phyloP scores from a whole-genome alignment of 2,797 vertebrate genomes.

The Anabacerthia variegaticeps region DNA sequence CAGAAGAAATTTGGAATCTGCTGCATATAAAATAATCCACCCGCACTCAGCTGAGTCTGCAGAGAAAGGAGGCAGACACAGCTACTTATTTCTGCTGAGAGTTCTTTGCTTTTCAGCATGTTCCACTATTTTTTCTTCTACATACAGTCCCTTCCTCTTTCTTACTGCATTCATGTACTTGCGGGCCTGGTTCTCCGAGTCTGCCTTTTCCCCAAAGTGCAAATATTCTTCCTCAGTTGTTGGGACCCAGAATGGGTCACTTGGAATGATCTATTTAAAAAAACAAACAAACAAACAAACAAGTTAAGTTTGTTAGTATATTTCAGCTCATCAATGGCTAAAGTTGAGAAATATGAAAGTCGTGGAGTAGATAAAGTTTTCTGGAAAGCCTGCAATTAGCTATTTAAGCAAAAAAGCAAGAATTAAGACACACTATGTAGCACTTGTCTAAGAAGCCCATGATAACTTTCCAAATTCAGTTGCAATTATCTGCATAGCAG shows the following conservation, averaged over 20 bases:
- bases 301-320: background rate
- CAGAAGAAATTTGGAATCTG: slow-evolving; percentile 1
- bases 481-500: background rate
- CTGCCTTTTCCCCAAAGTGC: slow-evolving; percentile 96
- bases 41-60: background rate
- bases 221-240: slow-evolving; percentile 97
- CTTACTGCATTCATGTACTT: slow-evolving; percentile 95
- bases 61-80: background rate
- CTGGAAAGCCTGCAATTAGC: background rate
- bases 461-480: background rate
- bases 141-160: slow-evolving; percentile 91
- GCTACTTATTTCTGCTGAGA: slow-evolving; percentile 92
- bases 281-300: background rate
- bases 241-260: slow-evolving; percentile 95
- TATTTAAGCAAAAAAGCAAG: background rate
- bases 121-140: slow-evolving; percentile 95
- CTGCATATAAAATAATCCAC: background rate
- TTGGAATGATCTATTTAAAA: slow-evolving; percentile 82
- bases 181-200: slow-evolving; percentile 90
- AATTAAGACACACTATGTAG: background rate
- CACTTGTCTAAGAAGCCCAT: background rate
- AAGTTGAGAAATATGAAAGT: background rate
- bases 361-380: background rate
- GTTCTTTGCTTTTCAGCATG: slow-evolving; percentile 96
- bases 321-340: background rate